A percentile compares a stretch with the other conserved stretches of the same genome.
Conservation (phyloP, 1,140 invertebrate genomes). For the Oryzaephilus surinamensis region DNA sequence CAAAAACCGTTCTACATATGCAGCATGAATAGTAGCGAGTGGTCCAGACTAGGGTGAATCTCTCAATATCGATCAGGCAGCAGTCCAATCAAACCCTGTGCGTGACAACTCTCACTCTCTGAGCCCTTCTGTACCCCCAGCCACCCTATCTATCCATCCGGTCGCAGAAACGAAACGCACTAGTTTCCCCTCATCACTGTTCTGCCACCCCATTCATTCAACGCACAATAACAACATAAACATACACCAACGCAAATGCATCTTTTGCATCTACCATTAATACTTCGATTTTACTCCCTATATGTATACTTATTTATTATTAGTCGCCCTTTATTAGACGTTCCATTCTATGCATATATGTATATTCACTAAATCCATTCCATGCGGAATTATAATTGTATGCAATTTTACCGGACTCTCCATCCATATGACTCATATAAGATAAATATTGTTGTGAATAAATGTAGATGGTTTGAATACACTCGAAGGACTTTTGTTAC, state of each 20-base stretch:
- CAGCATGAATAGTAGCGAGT: conserved; percentile 19
- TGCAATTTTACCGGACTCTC: no score
- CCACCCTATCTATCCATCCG: conserved; percentile 11
- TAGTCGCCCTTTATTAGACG: no score
- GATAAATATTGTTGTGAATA: no score
- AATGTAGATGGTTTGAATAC: no score
- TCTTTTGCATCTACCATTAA: conserved; percentile 9
- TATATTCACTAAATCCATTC: no score
- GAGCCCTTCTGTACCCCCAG: conserved; percentile 25
- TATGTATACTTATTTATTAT: no score
- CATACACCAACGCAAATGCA: conserved; percentile 12
- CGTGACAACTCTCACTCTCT: conserved; percentile 36
- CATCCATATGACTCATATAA: no score
- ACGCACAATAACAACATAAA: conserved; percentile 11
- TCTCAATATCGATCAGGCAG: conserved; percentile 34
- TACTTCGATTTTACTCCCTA: no score
- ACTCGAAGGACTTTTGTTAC: no score
- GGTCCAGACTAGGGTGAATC: conserved; percentile 31
- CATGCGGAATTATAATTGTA: no score
- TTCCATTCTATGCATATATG: no score
- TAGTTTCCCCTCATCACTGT: conserved; percentile 4
- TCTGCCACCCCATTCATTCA: conserved; percentile 16
- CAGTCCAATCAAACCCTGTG: conserved; percentile 36
- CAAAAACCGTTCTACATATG: conserved; percentile 22
- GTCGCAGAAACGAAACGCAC: no score